Base-by-base conservation (phyloP, 2,888 invertebrate species). In the Drosophila neonasuta region DNA sequence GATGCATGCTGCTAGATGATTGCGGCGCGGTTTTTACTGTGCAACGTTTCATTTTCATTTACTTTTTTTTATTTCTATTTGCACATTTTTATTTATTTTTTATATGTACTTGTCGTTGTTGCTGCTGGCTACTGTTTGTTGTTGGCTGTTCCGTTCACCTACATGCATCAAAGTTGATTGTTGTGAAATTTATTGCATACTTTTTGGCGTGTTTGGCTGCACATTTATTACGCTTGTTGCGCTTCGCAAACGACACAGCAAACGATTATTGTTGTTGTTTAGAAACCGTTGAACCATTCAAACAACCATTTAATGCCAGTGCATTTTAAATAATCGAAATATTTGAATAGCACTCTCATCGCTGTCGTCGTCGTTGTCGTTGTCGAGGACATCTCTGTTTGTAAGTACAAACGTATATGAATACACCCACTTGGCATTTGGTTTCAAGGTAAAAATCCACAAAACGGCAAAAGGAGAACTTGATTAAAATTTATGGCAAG, bases 161-260 rank as follows among this genome's bases (percentile, higher is more conserved):
- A 88, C 81, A 88, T 79, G 82, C 81, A 88, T 84, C 81, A 88
- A 77, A 79, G 71, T 84, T 79, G 87, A 86, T 88, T 88, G 88
- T 88, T 88, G 82, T 73, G 70, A 80, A 88, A 86, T 86, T 82
- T 82, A 88, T 88, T 87, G 87, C 88, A 79, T 77, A 80, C 80
- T 88, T 86, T 88, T 79, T 74, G 80, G 83, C 73, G 60, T 71
- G 71, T 68, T 78, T 64, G 57, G 68, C 67, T 71, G 88, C 71
- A 86, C 75, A 86, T 79, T 80, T 88, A 74, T 86, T 80, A 82
- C 86, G 77, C 87, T 87, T 88, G 77, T 88, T 87, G 88, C 89
- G 79, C 86, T 76, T 81, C 72, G 65, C 66, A 71, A 46, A 24
- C 41, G 39, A 41, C 39, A 30, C 42, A 66, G 55, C 51, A 62